Base-by-base conservation (phyloP, 2,888 invertebrate genomes). In the Camptogramma bilineatum region DNA sequence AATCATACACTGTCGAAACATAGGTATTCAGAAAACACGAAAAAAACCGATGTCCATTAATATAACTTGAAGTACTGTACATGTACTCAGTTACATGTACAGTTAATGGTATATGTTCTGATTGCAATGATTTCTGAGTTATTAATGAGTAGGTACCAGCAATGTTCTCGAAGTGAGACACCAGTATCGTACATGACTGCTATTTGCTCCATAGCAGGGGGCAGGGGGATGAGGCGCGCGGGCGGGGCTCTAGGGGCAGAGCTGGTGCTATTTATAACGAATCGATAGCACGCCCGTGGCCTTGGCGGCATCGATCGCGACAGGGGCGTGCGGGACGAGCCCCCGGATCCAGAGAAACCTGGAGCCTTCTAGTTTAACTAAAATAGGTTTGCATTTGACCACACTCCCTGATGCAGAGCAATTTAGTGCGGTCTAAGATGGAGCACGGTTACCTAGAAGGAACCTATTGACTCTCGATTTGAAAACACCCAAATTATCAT, bases 221-320 rank as follows among this genome's bases (percentile, higher is more conserved):
- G 54, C 52, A 63, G 52, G 70, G 67, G 66, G 52, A 59, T 47
- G 52, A 60, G 69, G 58, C 54, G 69, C 59, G 66, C 75, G 74
- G 73, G 72, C 51, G 72, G 52, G 73, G 71, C 72, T 73, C 74
- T 74, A 73, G 80, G 72, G 78, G 78, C 72, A 75, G 81, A 77
- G 90, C 90, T 89, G 82, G 67, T 75, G 82, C 91, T 92, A 91
- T 91, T 90, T 90, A 91, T 91, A 91, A 75, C 77, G 77, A 85
- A 91, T 91, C 92, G 89, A 92, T 92, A 90, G 71, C 77, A 77
- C 90, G 91, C 84, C 91, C 91, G 86, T 92, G 91, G 90, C 92
- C 92, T 92, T 92, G 92, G 81, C 77, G 64, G 72, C 84, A 90
- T 91, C 90, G 91, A 91, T 80, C 88, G 82, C 68, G 72, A 65